phyloP scores from a whole-genome alignment of 2,888 invertebrate genomes.

The Ormyrus thymus region DNA sequence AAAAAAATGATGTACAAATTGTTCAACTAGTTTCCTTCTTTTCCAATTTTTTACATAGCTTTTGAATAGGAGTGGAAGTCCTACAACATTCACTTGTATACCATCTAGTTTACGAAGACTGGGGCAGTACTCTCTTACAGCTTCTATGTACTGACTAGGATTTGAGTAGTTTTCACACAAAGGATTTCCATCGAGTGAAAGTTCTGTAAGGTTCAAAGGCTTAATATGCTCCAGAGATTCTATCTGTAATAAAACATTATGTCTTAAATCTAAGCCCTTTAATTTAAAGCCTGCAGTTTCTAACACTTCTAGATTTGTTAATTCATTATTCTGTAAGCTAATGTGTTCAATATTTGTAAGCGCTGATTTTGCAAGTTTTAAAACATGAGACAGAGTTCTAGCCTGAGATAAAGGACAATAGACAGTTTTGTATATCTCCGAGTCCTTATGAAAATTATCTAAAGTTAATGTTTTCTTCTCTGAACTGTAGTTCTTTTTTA shows the following conservation, averaged over 20 bases:
- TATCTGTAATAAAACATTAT: constrained; percentile 68
- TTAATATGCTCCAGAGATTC: constrained; percentile 67
- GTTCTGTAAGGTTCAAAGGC: constrained; percentile 74
- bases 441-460: constrained; percentile 75
- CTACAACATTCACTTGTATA: constrained; percentile 63
- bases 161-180: constrained; percentile 81
- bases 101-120: constrained; percentile 78
- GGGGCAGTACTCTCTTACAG: constrained; percentile 77
- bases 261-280: constrained; percentile 68
- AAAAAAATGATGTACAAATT: constrained; percentile 82
- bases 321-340: constrained; percentile 66
- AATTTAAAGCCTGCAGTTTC: constrained; percentile 61
- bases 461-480: constrained; percentile 71
- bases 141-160: constrained; percentile 79
- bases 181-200: constrained; percentile 83
- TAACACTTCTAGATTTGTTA: constrained; percentile 61
- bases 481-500: constrained; percentile 71
- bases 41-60: constrained; percentile 60
- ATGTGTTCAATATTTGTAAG: constrained; percentile 64
- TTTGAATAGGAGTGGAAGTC: constrained; percentile 61
- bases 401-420: constrained; percentile 76
- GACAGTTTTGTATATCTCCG: constrained; percentile 69
- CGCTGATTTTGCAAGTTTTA: constrained; percentile 68
- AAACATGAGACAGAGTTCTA: constrained; percentile 75
- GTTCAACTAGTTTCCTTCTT: constrained; percentile 75